Conservation (phyloP, 2,888 invertebrate species). For the Ctena decussata region DNA sequence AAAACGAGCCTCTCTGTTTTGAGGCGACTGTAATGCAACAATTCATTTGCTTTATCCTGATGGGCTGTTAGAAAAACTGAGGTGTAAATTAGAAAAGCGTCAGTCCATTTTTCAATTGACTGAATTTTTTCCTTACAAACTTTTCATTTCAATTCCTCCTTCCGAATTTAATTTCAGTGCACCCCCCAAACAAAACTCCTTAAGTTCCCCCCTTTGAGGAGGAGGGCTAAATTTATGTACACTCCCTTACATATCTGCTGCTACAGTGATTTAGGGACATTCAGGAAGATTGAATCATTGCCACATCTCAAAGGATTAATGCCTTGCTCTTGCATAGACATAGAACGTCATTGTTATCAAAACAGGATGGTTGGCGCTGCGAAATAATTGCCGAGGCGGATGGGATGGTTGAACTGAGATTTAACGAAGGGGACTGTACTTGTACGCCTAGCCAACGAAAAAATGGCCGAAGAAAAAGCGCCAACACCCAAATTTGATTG, state of each 20-base stretch:
- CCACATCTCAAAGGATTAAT: neutral
- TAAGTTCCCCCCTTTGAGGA: conserved; percentile 16
- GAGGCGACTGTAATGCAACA: conserved; percentile 37
- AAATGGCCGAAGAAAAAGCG: neutral
- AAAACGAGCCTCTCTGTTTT: neutral
- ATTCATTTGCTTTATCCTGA: conserved; percentile 17
- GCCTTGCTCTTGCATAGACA: neutral
- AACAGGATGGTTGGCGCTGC: neutral
- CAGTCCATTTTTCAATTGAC: conserved; percentile 48
- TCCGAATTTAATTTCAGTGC: neutral
- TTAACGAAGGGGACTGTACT: neutral
- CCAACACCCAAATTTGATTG: no score
- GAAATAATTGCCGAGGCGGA: neutral
- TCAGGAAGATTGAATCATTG: conserved; percentile 23
- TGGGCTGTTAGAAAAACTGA: conserved; percentile 6
- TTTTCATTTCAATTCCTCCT: conserved; percentile 21
- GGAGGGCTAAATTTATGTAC: conserved; percentile 47
- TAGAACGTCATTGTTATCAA: neutral
- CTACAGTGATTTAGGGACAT: conserved; percentile 21
- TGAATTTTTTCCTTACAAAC: conserved; percentile 27
- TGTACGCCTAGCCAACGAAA: neutral
- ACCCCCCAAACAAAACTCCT: conserved; percentile 23
- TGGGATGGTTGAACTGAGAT: neutral
- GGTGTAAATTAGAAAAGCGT: conserved; percentile 43
- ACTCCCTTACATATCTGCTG: conserved; percentile 20